Conservation (phyloP, 1,140 invertebrate species). For the Apocrypta bakeri region DNA sequence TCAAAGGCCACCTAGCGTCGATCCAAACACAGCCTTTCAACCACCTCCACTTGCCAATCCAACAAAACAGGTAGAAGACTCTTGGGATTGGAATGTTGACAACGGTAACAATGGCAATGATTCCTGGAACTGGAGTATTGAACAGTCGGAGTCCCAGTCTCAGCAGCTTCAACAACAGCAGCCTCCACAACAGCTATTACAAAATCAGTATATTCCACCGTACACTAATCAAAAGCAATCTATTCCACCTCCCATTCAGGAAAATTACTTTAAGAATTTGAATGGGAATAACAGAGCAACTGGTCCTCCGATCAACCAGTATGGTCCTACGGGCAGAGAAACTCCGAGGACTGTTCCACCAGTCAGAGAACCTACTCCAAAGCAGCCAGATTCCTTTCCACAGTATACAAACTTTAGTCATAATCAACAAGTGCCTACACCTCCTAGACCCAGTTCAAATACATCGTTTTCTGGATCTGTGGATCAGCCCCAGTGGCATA, state of each 20-base stretch:
- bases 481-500: constrained; percentile 59
- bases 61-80: constrained; percentile 63
- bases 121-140: constrained; percentile 71
- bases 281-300: constrained; percentile 65
- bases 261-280: constrained; percentile 67
- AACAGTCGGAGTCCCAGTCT: constrained; percentile 60
- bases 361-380: constrained; percentile 57
- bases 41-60: constrained; percentile 55
- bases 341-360: constrained; percentile 40
- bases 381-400: constrained; percentile 59
- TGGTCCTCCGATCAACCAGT: constrained; percentile 51
- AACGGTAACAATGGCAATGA: constrained; percentile 66
- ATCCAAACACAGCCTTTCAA: constrained; percentile 53
- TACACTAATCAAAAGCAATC: constrained; percentile 62
- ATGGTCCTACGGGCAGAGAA: constrained; percentile 52
- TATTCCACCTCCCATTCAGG: constrained; percentile 54
- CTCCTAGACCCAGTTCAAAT: constrained; percentile 52
- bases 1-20: constrained; percentile 51
- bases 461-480: constrained; percentile 54
- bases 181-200: constrained; percentile 53
- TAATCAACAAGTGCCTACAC: constrained; percentile 59
- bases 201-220: constrained; percentile 55
- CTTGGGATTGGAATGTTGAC: constrained; percentile 67
- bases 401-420: constrained; percentile 63
- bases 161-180: constrained; percentile 60